Evolutionary conservation across 2,113 vertebrate species (phyloP).

Genomic region (Ophthalmolycus amberensis): DNA sequence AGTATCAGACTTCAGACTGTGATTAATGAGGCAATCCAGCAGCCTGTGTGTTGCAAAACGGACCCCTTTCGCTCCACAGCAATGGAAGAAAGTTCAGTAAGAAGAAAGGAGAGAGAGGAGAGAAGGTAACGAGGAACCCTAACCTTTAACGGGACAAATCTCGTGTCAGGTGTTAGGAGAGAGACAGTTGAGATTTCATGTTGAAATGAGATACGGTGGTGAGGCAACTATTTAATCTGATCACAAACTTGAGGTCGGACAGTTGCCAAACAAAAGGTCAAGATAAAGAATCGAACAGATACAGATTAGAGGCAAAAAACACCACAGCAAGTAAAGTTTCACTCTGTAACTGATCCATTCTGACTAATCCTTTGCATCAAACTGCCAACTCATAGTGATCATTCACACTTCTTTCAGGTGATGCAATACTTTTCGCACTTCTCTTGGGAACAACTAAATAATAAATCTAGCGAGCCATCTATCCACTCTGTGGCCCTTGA

Average conservation of each 20-base stretch:
- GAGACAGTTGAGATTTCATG: slow-evolving; percentile 9
- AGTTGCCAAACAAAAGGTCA: background rate
- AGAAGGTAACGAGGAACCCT: background rate
- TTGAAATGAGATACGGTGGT: background rate
- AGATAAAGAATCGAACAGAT: slow-evolving; percentile 17
- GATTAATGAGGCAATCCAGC: slow-evolving; percentile 24
- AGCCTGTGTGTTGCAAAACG: slow-evolving; percentile 28
- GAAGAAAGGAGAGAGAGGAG: background rate
- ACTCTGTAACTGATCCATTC: background rate
- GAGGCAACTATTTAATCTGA: background rate
- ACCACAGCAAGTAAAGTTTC: background rate
- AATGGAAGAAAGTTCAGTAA: background rate
- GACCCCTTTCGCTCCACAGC: background rate
- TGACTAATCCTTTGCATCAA: background rate
- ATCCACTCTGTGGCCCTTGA: slow-evolving; percentile 49
- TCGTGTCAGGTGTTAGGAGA: background rate
- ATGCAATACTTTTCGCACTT: background rate
- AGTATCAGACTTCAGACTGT: background rate
- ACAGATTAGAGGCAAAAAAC: background rate
- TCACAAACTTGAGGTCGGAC: background rate
- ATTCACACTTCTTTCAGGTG: background rate
- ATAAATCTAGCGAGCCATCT: slow-evolving; percentile 31
- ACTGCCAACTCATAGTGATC: background rate
- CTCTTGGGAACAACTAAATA: slow-evolving; percentile 29
- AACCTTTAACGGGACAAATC: background rate